These are phyloP conservation scores for Parapsyche elsis DNA, from an alignment of 1,140 invertebrate genomes.

Conservation along the genomic window DNA sequence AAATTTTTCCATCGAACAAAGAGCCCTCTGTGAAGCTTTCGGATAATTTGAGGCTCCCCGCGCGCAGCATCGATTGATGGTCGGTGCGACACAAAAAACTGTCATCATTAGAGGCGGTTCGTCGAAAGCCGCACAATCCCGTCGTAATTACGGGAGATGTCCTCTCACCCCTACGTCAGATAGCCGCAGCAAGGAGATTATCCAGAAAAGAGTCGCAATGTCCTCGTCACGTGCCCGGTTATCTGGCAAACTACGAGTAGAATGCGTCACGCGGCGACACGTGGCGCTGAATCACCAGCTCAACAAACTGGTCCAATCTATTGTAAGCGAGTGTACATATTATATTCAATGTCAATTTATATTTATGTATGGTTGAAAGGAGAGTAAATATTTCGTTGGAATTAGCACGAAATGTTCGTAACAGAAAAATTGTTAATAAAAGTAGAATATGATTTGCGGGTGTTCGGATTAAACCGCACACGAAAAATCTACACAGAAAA, in stretches of 20 bases:
- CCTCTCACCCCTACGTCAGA: not conserved
- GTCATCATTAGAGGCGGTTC: conserved; percentile 20
- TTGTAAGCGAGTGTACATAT: too few relatives aligned
- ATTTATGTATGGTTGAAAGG: too few relatives aligned
- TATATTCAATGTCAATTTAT: too few relatives aligned
- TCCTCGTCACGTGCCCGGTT: conserved; percentile 7
- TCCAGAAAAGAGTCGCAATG: conserved; percentile 27
- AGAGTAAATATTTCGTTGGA: too few relatives aligned
- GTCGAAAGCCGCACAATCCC: conserved; percentile 37
- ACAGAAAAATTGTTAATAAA: too few relatives aligned
- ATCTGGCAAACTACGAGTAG: conserved; percentile 4
- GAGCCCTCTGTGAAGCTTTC: not conserved
- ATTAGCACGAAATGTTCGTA: too few relatives aligned
- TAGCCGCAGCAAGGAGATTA: conserved; percentile 20
- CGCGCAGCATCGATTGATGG: not conserved
- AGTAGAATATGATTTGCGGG: too few relatives aligned
- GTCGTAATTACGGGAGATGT: conserved; percentile 30
- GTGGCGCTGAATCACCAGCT: conserved; percentile 24
- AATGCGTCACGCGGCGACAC: conserved; percentile 24
- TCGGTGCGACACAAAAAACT: not conserved
- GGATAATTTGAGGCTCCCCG: not conserved
- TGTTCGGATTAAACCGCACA: too few relatives aligned
- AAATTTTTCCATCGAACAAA: not conserved
- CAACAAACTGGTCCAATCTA: not conserved
- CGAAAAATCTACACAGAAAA: too few relatives aligned